Conservation (phyloP, 2,888 invertebrate genomes). For the Encarsia formosa region DNA sequence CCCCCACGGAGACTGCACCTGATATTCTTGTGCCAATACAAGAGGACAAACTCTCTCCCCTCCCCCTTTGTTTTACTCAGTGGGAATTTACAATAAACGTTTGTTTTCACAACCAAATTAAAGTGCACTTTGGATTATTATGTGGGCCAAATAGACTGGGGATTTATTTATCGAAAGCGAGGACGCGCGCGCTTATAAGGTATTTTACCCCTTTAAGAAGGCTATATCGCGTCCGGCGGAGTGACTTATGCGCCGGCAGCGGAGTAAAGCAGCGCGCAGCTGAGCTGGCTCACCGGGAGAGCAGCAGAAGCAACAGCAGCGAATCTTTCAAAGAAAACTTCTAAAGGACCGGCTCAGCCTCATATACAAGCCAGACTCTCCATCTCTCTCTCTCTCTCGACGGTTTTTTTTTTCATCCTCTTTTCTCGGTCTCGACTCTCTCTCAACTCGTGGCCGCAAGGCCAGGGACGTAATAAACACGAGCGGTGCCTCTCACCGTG, state of each 20-base stretch:
- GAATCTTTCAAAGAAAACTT: slow-evolving; percentile 43
- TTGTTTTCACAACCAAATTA: neutral
- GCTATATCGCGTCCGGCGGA: slow-evolving; percentile 28
- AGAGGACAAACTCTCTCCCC: no score
- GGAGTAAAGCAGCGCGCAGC: neutral
- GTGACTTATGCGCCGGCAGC: slow-evolving; percentile 34
- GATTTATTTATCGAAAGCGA: no score
- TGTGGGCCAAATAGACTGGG: no score
- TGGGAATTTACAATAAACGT: no score
- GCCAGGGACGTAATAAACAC: slow-evolving; percentile 15
- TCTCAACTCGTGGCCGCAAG: neutral
- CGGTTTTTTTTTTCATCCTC: slow-evolving; percentile 1
- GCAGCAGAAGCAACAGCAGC: slow-evolving; percentile 34
- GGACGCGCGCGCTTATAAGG: neutral
- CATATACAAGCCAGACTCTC: neutral
- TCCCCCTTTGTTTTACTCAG: no score
- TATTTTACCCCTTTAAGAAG: no score
- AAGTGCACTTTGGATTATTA: no score
- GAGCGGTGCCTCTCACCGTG: neutral
- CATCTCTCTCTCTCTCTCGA: slow-evolving; percentile 10
- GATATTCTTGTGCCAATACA: no score
- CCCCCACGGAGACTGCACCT: no score
- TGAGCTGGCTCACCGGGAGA: slow-evolving; percentile 9
- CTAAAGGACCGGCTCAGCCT: slow-evolving; percentile 38
- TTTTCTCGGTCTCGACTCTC: neutral